A percentile compares a stretch with the other conserved stretches of the same genome.
Evolutionary conservation across 1,140 invertebrate genomes (phyloP).

Genomic region (Plodia interpunctella): DNA sequence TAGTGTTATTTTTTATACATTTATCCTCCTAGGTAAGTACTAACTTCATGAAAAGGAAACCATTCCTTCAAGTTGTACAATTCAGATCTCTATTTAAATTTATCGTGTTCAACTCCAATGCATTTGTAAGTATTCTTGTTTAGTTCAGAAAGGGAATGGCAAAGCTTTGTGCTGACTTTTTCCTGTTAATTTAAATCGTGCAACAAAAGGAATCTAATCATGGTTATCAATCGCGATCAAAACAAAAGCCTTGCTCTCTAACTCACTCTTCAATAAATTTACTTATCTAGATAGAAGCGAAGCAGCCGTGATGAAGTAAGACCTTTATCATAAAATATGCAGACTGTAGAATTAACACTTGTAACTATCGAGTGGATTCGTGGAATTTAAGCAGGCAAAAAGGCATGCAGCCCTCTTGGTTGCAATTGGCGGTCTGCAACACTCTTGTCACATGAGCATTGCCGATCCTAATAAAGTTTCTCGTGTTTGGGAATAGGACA

Average conservation of each 20-base stretch:
- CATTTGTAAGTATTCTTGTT: background rate
- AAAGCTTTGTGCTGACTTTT: constrained; percentile 3
- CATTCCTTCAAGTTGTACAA: too few species aligned
- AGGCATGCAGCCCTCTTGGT: too few species aligned
- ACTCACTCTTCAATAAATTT: constrained; percentile 38
- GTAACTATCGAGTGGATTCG: too few species aligned
- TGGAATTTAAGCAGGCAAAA: too few species aligned
- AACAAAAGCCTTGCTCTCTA: constrained; percentile 49
- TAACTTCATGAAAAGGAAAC: too few species aligned
- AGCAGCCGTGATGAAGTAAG: constrained; percentile 28
- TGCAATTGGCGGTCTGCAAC: too few species aligned
- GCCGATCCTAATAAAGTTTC: too few species aligned
- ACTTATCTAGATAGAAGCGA: constrained; percentile 41
- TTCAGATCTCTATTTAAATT: too few species aligned
- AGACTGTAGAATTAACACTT: background rate
- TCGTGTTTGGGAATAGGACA: too few species aligned
- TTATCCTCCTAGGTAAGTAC: too few species aligned
- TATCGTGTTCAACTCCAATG: background rate
- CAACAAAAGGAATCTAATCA: constrained; percentile 24
- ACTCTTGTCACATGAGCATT: too few species aligned
- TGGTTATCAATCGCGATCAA: constrained; percentile 32
- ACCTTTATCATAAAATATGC: background rate
- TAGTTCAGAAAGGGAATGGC: background rate
- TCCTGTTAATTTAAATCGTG: constrained; percentile 10
- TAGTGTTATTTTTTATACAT: too few species aligned